phyloP scores from a whole-genome alignment of 2,113 vertebrate genomes.

The Notechis scutatus region DNA sequence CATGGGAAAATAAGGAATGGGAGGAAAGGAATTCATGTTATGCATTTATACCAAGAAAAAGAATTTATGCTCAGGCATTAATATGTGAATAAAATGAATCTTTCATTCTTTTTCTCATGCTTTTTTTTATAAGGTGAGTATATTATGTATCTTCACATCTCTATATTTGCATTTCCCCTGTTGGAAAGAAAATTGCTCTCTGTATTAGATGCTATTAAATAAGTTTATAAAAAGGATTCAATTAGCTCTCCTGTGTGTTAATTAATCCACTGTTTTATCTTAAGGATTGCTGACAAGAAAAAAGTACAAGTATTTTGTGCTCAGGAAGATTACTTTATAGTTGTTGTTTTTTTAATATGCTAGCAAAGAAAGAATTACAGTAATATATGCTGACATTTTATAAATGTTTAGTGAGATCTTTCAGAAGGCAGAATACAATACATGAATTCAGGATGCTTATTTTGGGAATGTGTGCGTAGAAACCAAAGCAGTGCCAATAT shows the following conservation, averaged over 20 bases:
- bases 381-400: conserved; percentile 26
- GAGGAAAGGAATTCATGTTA: neutral
- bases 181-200: conserved; percentile 20
- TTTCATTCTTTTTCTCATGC: neutral
- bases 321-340: conserved; percentile 17
- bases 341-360: neutral
- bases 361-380: conserved; percentile 13
- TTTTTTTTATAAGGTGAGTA: neutral
- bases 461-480: neutral
- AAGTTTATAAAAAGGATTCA: conserved; percentile 24
- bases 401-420: conserved; percentile 16
- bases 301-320: conserved; percentile 10
- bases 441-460: conserved; percentile 4
- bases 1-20: neutral
- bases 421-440: conserved; percentile 24
- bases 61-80: neutral
- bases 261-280: conserved; percentile 34
- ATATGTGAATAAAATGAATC: neutral
- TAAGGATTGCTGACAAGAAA: conserved; percentile 21
- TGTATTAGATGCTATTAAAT: conserved; percentile 27
- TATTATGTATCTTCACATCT: conserved; percentile 4
- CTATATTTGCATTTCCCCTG: conserved; percentile 17
- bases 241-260: conserved; percentile 32
- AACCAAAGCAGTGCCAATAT: neutral
- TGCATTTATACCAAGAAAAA: neutral